These are phyloP conservation scores for Matsumurasca onukii DNA, from an alignment of 1,140 invertebrate species.

Conservation along the genomic window DNA sequence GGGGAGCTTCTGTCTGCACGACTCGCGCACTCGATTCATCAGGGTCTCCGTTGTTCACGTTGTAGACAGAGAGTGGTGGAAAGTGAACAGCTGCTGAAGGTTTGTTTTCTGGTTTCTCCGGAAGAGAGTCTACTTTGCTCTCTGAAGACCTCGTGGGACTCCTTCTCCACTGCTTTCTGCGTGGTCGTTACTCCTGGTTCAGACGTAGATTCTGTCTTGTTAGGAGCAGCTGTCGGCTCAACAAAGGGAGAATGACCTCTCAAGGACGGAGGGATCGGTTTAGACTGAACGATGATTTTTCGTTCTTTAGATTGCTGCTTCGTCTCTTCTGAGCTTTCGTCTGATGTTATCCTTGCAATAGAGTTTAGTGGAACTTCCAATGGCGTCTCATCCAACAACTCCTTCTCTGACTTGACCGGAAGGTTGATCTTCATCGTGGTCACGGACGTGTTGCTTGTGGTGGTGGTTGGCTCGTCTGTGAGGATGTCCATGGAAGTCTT, in stretches of 20 bases:
- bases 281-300: conserved; percentile 23
- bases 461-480: conserved; percentile 2
- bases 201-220: conserved; percentile 19
- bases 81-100: conserved; percentile 17
- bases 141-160: conserved; percentile 28
- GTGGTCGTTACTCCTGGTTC: conserved; percentile 25
- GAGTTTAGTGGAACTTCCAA: not conserved
- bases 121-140: not conserved
- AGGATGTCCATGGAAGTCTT: conserved; percentile 18
- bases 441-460: not conserved
- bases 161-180: conserved; percentile 29
- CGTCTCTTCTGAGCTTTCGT: not conserved
- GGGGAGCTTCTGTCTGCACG: not conserved
- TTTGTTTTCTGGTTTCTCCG: conserved; percentile 22
- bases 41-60: conserved; percentile 10
- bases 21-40: conserved; percentile 25
- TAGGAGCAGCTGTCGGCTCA: not conserved
- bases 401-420: not conserved
- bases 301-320: not conserved
- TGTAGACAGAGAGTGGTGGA: conserved; percentile 31
- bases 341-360: conserved; percentile 17
- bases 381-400: not conserved
- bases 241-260: conserved; percentile 38
- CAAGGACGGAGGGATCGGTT: conserved; percentile 39
- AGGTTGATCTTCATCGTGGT: not conserved